A percentile compares a stretch with the other conserved stretches of the same genome.
phyloP scores from a whole-genome alignment of 2,888 invertebrate species.

The Melieria omissa region DNA sequence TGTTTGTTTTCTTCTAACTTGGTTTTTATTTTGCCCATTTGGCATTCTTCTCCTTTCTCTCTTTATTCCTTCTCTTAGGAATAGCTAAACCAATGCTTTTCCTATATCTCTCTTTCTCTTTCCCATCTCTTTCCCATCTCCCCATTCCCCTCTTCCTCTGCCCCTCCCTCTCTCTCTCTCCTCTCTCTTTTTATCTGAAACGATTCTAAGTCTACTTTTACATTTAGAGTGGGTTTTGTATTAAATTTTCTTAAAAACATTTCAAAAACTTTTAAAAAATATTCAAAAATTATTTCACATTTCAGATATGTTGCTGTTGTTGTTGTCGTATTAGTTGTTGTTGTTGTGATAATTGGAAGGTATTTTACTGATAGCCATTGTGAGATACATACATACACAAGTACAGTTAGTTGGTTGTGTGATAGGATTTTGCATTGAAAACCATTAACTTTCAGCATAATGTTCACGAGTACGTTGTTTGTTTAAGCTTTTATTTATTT shows the following conservation, averaged over 20 bases:
- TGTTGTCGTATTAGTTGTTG: constrained; percentile 33
- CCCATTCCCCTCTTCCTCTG: too few relatives aligned
- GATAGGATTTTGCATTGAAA: background rate
- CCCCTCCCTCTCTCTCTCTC: background rate
- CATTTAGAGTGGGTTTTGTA: constrained; percentile 1
- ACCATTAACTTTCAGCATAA: background rate
- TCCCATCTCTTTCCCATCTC: too few relatives aligned
- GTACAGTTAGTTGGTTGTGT: background rate
- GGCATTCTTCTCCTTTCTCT: background rate
- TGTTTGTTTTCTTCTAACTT: background rate
- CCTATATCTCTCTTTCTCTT: background rate
- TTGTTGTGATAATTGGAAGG: constrained; percentile 51
- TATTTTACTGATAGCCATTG: constrained; percentile 59
- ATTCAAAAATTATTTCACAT: constrained; percentile 25
- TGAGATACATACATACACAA: constrained; percentile 39
- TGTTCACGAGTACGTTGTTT: too few relatives aligned
- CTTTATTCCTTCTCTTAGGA: too few relatives aligned
- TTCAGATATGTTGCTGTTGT: too few relatives aligned
- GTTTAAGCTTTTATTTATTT: background rate
- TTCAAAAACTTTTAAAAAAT: background rate
- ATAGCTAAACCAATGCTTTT: background rate
- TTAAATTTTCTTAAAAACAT: background rate
- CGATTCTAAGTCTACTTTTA: background rate
- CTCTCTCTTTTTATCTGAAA: background rate
- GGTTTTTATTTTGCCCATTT: background rate